A percentile compares a stretch with the other conserved stretches of the same genome.
Evolutionary conservation across 2,888 invertebrate genomes (phyloP).

Genomic region (Drosophila quinaria): DNA sequence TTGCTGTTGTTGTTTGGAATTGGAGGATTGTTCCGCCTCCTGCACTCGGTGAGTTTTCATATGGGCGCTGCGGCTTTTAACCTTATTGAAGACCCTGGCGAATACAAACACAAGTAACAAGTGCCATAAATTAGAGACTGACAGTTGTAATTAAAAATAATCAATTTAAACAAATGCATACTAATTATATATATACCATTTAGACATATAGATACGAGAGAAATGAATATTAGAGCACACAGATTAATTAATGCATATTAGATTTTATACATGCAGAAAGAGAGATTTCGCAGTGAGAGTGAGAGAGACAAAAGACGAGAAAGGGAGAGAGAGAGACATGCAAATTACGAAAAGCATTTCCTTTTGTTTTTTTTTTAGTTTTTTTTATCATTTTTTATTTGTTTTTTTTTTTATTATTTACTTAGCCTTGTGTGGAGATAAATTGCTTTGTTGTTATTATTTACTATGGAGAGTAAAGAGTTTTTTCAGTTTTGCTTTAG

Average conservation of each 20-base stretch:
- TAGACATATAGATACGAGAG: conserved; percentile 30
- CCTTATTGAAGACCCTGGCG: conserved; percentile 97
- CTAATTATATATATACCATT: conserved; percentile 24
- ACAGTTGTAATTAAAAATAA: background rate
- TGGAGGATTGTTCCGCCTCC: conserved; percentile 89
- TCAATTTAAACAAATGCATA: conserved; percentile 22
- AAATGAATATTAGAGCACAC: conserved; percentile 42
- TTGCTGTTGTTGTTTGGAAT: conserved; percentile 44
- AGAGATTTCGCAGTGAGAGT: conserved; percentile 4
- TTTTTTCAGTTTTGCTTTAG: conserved; percentile 54
- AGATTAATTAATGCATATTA: conserved; percentile 22
- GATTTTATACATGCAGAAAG: conserved; percentile 17
- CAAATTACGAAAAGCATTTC: conserved; percentile 52
- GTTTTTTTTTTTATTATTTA: conserved; percentile 37
- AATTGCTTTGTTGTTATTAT: conserved; percentile 70
- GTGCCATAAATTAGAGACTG: conserved; percentile 43
- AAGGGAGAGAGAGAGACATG: conserved; percentile 49
- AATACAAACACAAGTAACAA: conserved; percentile 2
- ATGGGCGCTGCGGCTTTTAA: conserved; percentile 99
- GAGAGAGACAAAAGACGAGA: background rate
- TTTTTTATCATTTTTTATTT: conserved; percentile 16
- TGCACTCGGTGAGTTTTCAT: conserved; percentile 99
- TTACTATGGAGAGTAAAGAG: conserved; percentile 74
- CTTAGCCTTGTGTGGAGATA: conserved; percentile 77
- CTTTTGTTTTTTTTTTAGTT: background rate